These are phyloP conservation scores for Oryzias woworae DNA, from an alignment of 2,113 vertebrate species.

Conservation along the genomic window DNA sequence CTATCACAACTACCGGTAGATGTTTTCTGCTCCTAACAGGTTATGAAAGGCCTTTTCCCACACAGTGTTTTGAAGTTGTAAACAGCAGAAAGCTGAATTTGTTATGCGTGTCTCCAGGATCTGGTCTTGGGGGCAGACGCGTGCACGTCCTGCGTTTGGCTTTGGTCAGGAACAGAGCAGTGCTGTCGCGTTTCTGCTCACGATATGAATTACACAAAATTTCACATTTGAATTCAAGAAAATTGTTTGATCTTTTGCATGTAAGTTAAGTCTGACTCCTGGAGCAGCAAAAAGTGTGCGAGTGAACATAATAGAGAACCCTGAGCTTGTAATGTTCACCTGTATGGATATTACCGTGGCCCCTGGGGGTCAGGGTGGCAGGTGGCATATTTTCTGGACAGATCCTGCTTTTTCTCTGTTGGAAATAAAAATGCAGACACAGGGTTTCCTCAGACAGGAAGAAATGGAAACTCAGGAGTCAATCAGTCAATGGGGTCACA, in stretches of 20 bases:
- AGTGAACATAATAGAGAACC: conserved; percentile 73
- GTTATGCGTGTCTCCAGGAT: conserved; percentile 66
- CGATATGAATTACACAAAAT: conserved; percentile 73
- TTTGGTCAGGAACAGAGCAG: conserved; percentile 67
- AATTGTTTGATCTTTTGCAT: conserved; percentile 81
- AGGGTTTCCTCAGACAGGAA: conserved; percentile 59
- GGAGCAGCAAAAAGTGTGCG: conserved; percentile 65
- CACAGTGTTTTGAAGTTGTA: conserved; percentile 62
- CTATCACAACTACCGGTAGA: conserved; percentile 20
- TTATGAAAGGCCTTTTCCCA: conserved; percentile 40
- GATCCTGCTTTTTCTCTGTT: conserved; percentile 54
- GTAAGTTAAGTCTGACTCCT: conserved; percentile 67
- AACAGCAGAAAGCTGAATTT: conserved; percentile 68
- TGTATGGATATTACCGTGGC: conserved; percentile 77
- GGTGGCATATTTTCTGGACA: conserved; percentile 70
- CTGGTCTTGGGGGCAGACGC: conserved; percentile 62
- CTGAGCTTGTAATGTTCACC: conserved; percentile 73
- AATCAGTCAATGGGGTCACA: conserved; percentile 68
- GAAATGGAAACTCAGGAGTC: conserved; percentile 56
- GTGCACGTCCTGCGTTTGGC: conserved; percentile 59
- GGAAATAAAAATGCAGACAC: conserved; percentile 59
- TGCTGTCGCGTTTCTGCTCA: conserved; percentile 65
- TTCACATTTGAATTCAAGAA: conserved; percentile 78
- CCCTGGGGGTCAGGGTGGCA: conserved; percentile 69
- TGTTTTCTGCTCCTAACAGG: conserved; percentile 20